Evolutionary conservation across 2,113 vertebrate genomes (phyloP).

Genomic region (Mobula hypostoma): DNA sequence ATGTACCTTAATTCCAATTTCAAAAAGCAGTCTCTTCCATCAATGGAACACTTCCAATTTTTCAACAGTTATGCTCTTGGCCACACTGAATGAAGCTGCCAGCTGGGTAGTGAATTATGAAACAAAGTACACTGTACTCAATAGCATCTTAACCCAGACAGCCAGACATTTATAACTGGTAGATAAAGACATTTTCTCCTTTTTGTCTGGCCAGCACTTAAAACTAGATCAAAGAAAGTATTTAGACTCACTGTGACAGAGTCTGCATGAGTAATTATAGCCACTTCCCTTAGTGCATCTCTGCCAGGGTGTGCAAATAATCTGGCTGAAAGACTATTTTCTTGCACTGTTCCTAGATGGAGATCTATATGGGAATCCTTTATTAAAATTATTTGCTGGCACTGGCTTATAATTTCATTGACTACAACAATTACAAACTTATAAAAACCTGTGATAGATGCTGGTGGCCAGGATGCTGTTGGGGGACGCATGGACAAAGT

Average conservation of each 20-base stretch:
- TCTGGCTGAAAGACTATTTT: not conserved
- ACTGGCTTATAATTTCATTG: not conserved
- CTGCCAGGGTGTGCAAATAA: not conserved
- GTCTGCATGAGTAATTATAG: conserved; percentile 16
- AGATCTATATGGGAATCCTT: not conserved
- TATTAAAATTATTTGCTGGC: not conserved
- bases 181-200: not conserved
- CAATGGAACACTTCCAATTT: not conserved
- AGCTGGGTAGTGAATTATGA: not conserved
- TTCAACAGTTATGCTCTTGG: not conserved
- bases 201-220: not conserved
- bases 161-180: not conserved
- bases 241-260: not conserved
- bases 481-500: not conserved
- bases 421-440: not conserved
- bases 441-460: not conserved
- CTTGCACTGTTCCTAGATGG: not conserved
- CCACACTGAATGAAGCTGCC: not conserved
- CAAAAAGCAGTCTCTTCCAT: not conserved
- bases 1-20: not conserved
- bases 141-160: not conserved
- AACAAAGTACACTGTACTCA: not conserved
- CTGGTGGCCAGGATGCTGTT: not conserved
- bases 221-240: not conserved
- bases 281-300: not conserved